Evolutionary conservation across 2,113 vertebrate genomes (phyloP), one percentile per base, ranked within the genome.

Genomic region (Sorex fumeus): DNA sequence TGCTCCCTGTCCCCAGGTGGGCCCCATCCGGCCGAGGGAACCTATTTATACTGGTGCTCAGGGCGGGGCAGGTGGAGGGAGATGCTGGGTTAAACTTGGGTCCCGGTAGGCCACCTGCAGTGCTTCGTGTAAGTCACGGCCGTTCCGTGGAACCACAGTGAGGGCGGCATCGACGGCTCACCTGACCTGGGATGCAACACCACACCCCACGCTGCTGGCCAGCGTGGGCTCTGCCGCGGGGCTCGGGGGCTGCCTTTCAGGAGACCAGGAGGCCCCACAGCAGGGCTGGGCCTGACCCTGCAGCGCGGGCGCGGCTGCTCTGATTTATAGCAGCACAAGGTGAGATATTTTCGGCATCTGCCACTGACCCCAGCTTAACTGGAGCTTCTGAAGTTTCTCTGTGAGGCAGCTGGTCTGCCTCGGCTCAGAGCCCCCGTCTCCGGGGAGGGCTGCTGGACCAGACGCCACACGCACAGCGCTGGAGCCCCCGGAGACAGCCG

Each of bases 321-420:
- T 71, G 83, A 71, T 69, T 76, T 90, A 87, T 16, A 45, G 79
- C 21, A 34, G 36, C 93, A 88, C 79, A 67, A 84, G 84, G 93
- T 34, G 69, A 94, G 71, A 45, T 84, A 79, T 91, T 94, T 84
- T 93, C 0, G 36, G 91, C 74, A 3, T 57, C 66, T 36, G 84
- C 66, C 25, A 4, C 79, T 67, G 87, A 36, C 72, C 83, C 1
- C 0, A 69, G 87, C 74, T 91, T 66, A 83, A 47, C n/a, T 23
- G 0, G 32, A 64, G 43, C 83, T n/a, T 87, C 72, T 74, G 78
- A 83, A 87, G 71, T 7, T 40, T 23, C 75, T 81, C 93, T 21
- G 77, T 4, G 47, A 62, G 62, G 80, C 88, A 79, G 84, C 72
- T 64, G 78, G 50, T 60, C 87, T 82, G 8, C 78, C 79, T 67